These are phyloP conservation scores for Odontesthes bonariensis DNA, from an alignment of 2,113 vertebrate species.

Conservation along the genomic window DNA sequence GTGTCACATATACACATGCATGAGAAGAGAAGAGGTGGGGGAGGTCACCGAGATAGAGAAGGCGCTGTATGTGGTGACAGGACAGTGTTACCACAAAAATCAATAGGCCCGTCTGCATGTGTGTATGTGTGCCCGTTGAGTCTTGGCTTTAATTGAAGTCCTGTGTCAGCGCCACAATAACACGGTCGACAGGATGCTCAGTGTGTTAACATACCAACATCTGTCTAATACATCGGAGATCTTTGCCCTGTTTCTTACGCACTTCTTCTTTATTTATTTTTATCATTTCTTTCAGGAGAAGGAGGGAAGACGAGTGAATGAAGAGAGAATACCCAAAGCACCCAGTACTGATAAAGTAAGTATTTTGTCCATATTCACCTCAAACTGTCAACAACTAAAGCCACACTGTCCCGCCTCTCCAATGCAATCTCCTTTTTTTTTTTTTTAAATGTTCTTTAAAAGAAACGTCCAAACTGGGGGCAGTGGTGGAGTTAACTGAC, in stretches of 20 bases:
- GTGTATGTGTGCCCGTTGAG: slow-evolving; percentile 22
- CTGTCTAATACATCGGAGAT: slow-evolving; percentile 10
- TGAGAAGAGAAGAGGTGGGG: slow-evolving; percentile 28
- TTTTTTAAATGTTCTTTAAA: too few species aligned
- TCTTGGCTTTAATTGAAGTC: slow-evolving; percentile 65
- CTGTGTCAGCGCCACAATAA: slow-evolving; percentile 53
- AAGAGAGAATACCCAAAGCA: neutral
- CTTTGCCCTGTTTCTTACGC: neutral
- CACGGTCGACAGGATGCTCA: slow-evolving; percentile 43
- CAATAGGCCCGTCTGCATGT: slow-evolving; percentile 68
- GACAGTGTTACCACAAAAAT: slow-evolving; percentile 72
- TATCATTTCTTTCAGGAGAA: neutral
- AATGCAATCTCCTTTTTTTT: too few species aligned
- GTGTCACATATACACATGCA: slow-evolving; percentile 76
- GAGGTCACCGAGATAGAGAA: slow-evolving; percentile 46
- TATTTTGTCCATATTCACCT: neutral
- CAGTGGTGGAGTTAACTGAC: too few species aligned
- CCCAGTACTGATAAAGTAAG: neutral
- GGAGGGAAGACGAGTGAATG: neutral
- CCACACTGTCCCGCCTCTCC: too few species aligned
- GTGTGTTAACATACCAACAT: slow-evolving; percentile 43
- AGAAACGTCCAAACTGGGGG: too few species aligned
- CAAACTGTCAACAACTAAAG: neutral
- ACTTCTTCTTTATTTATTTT: neutral
- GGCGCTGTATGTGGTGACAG: slow-evolving; percentile 64